A percentile compares a stretch with the other conserved stretches of the same genome.
These are phyloP conservation scores for Ephialtes manifestator DNA, from an alignment of 2,888 invertebrate species.

Conservation along the genomic window DNA sequence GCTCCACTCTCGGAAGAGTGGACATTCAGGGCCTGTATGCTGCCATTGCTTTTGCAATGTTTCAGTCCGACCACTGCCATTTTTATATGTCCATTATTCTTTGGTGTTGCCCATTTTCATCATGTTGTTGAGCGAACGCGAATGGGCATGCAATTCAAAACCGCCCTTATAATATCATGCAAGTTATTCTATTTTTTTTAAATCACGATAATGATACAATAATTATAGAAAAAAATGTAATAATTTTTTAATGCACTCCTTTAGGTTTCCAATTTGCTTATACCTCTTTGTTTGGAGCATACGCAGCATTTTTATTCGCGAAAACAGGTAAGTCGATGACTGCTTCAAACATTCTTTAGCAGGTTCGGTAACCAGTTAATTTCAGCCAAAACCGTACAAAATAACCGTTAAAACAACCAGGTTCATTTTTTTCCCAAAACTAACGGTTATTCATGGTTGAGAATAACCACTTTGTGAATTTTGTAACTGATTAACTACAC, in stretches of 20 bases:
- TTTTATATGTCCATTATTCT: conserved; percentile 95
- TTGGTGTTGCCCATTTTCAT: conserved; percentile 98
- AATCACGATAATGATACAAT: background rate
- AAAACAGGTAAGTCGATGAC: conserved; percentile 94
- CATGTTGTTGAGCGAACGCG: conserved; percentile 94
- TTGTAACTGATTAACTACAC: no score
- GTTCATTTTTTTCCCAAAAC: no score
- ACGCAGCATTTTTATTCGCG: conserved; percentile 96
- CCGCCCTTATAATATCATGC: conserved; percentile 92
- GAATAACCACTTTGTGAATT: no score
- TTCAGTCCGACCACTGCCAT: conserved; percentile 92
- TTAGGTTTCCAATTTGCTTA: conserved; percentile 95
- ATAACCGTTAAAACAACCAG: no score
- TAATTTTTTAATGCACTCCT: conserved; percentile 44
- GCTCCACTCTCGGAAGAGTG: conserved; percentile 98
- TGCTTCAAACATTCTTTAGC: no score
- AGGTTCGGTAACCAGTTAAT: no score
- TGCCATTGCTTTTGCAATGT: conserved; percentile 95
- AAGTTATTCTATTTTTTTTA: conserved; percentile 82
- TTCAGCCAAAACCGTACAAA: no score
- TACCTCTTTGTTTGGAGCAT: conserved; percentile 97
- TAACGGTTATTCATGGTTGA: no score
- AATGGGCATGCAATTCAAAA: conserved; percentile 90
- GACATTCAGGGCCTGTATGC: conserved; percentile 98
- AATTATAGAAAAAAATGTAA: background rate